A percentile compares a stretch with the other conserved stretches of the same genome.
phyloP scores from a whole-genome alignment of 35 echinoderm and acorn worm genomes.

The Amphiura filiformis region DNA sequence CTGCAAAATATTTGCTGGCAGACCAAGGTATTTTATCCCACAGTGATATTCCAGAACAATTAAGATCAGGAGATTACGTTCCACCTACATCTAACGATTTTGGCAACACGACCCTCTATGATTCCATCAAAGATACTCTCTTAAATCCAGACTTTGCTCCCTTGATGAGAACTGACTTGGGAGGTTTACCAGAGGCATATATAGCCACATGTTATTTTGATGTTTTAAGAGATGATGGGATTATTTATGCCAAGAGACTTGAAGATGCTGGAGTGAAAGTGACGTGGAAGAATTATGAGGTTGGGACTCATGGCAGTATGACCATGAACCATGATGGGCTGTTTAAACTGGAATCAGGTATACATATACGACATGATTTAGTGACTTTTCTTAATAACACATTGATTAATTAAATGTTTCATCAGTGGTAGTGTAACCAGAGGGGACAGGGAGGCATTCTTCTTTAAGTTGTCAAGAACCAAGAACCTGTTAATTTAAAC shows the following conservation, averaged over 20 bases:
- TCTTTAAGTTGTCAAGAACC: too few relatives aligned
- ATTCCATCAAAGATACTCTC: constrained; percentile 19
- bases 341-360: not conserved
- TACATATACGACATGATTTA: not conserved
- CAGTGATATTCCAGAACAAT: constrained; percentile 18
- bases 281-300: constrained; percentile 51
- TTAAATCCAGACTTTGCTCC: constrained; percentile 42
- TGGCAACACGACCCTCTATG: constrained; percentile 16
- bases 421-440: too few relatives aligned
- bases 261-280: constrained; percentile 58
- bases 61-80: constrained; percentile 18
- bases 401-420: not conserved
- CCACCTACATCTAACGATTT: not conserved
- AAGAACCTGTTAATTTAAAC: too few relatives aligned
- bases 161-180: constrained; percentile 45
- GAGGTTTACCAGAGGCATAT: constrained; percentile 59
- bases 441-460: too few relatives aligned
- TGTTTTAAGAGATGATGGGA: constrained; percentile 67
- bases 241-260: constrained; percentile 57
- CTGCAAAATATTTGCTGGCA: not conserved
- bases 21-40: not conserved
- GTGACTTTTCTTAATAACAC: not conserved
- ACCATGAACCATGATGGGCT: not conserved
- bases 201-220: constrained; percentile 58
- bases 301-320: constrained; percentile 38